Percentiles rank a stretch among this genome's conserved stretches.
Evolutionary conservation across 2,888 invertebrate species (phyloP).

Genomic region (Drosophila tanythrix): DNA sequence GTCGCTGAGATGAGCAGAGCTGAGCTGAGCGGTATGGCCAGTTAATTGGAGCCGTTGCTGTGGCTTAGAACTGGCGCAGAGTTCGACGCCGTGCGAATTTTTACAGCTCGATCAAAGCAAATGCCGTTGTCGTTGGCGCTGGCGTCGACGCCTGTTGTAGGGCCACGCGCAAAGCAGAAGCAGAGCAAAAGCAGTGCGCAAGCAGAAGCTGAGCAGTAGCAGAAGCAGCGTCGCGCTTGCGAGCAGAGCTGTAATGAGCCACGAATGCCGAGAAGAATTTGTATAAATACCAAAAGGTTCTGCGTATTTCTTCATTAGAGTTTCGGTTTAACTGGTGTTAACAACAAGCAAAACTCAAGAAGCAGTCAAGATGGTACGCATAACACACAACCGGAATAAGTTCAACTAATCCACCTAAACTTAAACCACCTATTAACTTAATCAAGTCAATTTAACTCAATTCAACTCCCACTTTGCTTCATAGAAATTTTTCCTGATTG

Average conservation of each 20-base stretch:
- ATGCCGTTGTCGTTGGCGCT: slow-evolving; percentile 18
- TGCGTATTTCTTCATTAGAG: slow-evolving; percentile 80
- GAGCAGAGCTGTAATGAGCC: slow-evolving; percentile 56
- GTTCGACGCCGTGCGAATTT: slow-evolving; percentile 71
- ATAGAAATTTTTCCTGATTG: slow-evolving; percentile 81
- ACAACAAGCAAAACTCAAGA: slow-evolving; percentile 74
- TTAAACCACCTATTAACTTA: not conserved
- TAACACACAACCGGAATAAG: not conserved
- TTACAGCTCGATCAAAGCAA: slow-evolving; percentile 66
- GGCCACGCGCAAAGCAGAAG: slow-evolving; percentile 2
- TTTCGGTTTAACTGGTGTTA: slow-evolving; percentile 77
- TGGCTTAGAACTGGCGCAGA: slow-evolving; percentile 68
- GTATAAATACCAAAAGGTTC: slow-evolving; percentile 83
- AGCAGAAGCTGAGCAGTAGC: slow-evolving; percentile 14
- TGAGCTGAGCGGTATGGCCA: slow-evolving; percentile 41
- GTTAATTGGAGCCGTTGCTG: slow-evolving; percentile 53
- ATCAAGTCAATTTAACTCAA: slow-evolving; percentile 2
- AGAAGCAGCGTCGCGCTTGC: slow-evolving; percentile 25
- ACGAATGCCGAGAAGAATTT: slow-evolving; percentile 65
- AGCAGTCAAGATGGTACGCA: slow-evolving; percentile 70
- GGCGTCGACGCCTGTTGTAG: slow-evolving; percentile 21
- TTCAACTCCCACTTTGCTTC: slow-evolving; percentile 30
- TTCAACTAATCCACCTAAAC: not conserved
- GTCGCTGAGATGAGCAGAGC: slow-evolving; percentile 35
- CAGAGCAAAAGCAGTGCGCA: not conserved